Base-by-base conservation (phyloP, 2,888 invertebrate species). In the Hydriomena furcata region DNA sequence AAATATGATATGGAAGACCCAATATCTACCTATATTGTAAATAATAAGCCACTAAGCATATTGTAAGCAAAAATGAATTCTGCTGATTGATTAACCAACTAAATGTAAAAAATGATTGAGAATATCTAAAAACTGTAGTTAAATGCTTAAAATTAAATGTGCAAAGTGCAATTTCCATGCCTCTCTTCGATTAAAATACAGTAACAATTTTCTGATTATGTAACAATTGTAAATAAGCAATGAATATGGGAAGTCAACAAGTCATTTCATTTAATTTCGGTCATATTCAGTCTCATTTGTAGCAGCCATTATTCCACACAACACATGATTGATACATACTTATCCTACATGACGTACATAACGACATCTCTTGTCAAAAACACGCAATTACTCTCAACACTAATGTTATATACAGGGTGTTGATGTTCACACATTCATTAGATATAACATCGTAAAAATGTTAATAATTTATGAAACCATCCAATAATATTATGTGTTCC, bases 241-340 rank as follows among this genome's bases (percentile, higher is more conserved):
- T 12, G 25, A 37, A 21, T 34, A 54, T 48, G 47, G 48, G 46
- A 52, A 59, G 52, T 40, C 28, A 46, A 60, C 35, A 48, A 31
- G 35, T 45, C 50, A 45, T 44, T 46, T 47, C 53, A 55, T 57
- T 54, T 48, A 43, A 48, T 54, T 57, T 52, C 52, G 44, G 46
- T 60, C 47, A 48, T 55, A 45, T 46, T 61, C 61, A 61, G 61
- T 61, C 61, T 61, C 61, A 61, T 59, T 52, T 41, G 34, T 59
- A 61, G 59, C 55, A 58, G 52, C 61, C 61, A 58, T 57, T 51
- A 44, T 50, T 52, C 25, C 43, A 53, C 36, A 61, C 52, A 53
- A 55, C 45, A 48, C 44, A 27, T 11, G 12, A 24, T 41, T 10
- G 20, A 34, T 30, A 27, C 12, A 36, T 36, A 45, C 27, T 36